Conservation (phyloP, 2,888 invertebrate species). For the Volucella bombylans region DNA sequence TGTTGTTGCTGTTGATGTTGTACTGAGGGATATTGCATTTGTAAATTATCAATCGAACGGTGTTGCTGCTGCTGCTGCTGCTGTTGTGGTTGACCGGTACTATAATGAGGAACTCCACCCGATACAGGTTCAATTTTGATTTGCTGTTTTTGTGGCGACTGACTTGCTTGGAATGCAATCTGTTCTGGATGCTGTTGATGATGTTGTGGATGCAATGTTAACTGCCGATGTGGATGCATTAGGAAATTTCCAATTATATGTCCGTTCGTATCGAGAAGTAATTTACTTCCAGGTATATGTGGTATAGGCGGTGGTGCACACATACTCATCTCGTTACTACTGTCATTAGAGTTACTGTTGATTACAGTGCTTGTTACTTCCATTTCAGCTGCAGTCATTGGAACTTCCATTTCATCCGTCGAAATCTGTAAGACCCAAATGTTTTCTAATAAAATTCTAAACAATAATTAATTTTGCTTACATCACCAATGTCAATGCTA, state of each 20-base stretch:
- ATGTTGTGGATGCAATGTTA: slow-evolving; percentile 73
- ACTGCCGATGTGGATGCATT: slow-evolving; percentile 75
- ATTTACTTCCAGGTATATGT: slow-evolving; percentile 76
- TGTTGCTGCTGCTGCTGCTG: slow-evolving; percentile 73
- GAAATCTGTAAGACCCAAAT: slow-evolving; percentile 33
- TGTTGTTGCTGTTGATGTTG: slow-evolving; percentile 74
- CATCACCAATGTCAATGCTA: slow-evolving; percentile 65
- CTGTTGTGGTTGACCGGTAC: slow-evolving; percentile 63
- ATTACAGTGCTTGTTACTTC: slow-evolving; percentile 84
- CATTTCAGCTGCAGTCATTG: slow-evolving; percentile 85
- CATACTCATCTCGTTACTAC: slow-evolving; percentile 79
- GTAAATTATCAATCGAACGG: slow-evolving; percentile 75
- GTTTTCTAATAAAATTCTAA: not conserved
- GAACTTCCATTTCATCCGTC: slow-evolving; percentile 80
- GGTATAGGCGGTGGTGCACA: slow-evolving; percentile 75
- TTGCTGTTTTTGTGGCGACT: slow-evolving; percentile 65
- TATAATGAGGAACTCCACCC: slow-evolving; percentile 72
- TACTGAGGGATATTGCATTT: slow-evolving; percentile 79
- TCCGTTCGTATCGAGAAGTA: slow-evolving; percentile 81
- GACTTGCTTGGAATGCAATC: slow-evolving; percentile 66
- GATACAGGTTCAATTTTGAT: slow-evolving; percentile 39
- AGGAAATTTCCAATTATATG: slow-evolving; percentile 81
- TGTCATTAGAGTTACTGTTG: slow-evolving; percentile 81
- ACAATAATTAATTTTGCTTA: slow-evolving; percentile 38
- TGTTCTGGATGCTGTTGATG: slow-evolving; percentile 76